Evolutionary conservation across 2,113 vertebrate species (phyloP).

Genomic region (Axis porcinus): DNA sequence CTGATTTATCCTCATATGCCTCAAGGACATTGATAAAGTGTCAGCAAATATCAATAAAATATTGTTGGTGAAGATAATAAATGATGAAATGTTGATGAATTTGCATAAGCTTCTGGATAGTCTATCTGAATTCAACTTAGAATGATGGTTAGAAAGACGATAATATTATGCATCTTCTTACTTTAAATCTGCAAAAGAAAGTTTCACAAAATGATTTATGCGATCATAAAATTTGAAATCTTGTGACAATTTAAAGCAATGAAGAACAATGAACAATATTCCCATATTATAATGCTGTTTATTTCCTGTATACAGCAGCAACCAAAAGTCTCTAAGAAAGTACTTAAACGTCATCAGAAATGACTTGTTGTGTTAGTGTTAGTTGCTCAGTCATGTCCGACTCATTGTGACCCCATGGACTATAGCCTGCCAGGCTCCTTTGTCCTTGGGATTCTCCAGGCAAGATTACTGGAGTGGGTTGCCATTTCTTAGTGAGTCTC

Average conservation of each 20-base stretch:
- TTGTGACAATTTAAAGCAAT: conserved; percentile 13
- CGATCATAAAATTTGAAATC: conserved; percentile 31
- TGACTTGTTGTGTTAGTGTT: not conserved
- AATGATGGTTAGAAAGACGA: not conserved
- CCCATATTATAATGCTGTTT: not conserved
- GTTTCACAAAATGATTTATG: not conserved
- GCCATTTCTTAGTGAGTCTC: not conserved
- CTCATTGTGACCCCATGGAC: not conserved
- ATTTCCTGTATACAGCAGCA: not conserved
- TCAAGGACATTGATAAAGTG: not conserved
- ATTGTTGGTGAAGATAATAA: not conserved
- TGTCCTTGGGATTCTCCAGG: not conserved
- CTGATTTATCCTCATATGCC: not conserved
- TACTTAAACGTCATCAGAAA: not conserved
- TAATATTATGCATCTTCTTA: not conserved
- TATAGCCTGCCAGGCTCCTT: not conserved
- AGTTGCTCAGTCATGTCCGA: not conserved
- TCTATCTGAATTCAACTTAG: not conserved
- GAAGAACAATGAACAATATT: not conserved
- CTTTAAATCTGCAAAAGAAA: conserved; percentile 1
- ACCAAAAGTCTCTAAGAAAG: not conserved
- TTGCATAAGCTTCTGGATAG: not conserved
- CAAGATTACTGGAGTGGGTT: not conserved
- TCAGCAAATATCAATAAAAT: not conserved
- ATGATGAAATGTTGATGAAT: not conserved